Base-by-base conservation (phyloP, 2,113 vertebrate genomes). In the Cyanoderma ruficeps region DNA sequence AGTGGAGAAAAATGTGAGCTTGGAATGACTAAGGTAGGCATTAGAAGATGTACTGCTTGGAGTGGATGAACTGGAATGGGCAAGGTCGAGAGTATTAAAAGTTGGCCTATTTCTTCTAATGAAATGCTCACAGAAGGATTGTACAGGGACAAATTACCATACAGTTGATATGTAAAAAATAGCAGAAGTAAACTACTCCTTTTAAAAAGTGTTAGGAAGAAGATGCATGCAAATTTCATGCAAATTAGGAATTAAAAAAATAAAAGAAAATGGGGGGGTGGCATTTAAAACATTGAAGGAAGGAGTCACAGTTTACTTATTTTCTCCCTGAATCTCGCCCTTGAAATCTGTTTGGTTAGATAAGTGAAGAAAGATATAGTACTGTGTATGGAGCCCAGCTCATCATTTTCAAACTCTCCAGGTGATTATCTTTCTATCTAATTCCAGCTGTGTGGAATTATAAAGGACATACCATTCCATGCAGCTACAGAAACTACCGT, bases 1-100 rank as follows among this genome's bases (percentile, higher is more conserved):
- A 97, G 39, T 47, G 64, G 42, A 90, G 83, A 96, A 94, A 95
- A 96, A 95, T 81, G 90, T 94, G 83, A 94, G 83, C 86, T 94
- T 94, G 92, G 86, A 89, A 87, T 83, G 83, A 90, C 86, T 94
- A 90, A 69, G 39, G 72, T 59, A 94, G 69, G 72, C 68, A 95
- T 94, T 93, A 87, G 47, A 49, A 93, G 69, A 71, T 39, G 52
- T 55, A 55, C 60, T 83, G 64, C 79, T 83, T 55, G 55, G 64
- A 93, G 94, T 90, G 93, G 96, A 92, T 89, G 70, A 94, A 97
- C 95, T 80, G 93, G 95, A 95, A 92, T 63, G 52, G 95, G 96
- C 90, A 96, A 95, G 92, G 76, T 59, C 1, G 30, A 86, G 86
- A 93, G 50, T 86, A 92, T 94, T 97, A 95, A 94, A 90, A 95